Evolutionary conservation across 2,113 vertebrate genomes (phyloP).

Genomic region (Pelvicachromis taeniatus): DNA sequence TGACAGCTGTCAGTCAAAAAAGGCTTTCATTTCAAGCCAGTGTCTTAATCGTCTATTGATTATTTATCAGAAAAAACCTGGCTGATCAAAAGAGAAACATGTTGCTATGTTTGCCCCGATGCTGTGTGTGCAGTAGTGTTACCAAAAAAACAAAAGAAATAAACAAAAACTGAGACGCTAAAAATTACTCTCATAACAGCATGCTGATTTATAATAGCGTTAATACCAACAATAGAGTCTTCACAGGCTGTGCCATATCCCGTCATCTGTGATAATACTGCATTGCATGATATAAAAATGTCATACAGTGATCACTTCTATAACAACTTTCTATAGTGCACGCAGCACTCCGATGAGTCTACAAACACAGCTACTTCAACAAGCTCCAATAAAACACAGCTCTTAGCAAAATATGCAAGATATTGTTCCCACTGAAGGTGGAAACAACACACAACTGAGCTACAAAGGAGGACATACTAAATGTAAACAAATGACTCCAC

Average conservation of each 20-base stretch:
- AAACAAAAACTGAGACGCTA: neutral
- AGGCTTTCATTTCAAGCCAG: too few relatives aligned
- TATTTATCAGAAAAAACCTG: too few relatives aligned
- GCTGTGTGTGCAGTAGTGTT: neutral
- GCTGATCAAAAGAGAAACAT: too few relatives aligned
- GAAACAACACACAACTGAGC: neutral
- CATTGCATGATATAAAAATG: neutral
- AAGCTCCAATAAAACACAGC: neutral
- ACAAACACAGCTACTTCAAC: neutral
- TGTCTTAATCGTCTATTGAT: too few relatives aligned
- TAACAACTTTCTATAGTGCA: neutral
- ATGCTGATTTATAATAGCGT: neutral
- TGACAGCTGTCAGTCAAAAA: too few relatives aligned
- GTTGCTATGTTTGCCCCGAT: neutral
- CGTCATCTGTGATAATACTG: neutral
- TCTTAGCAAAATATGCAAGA: neutral
- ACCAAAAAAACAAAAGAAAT: neutral
- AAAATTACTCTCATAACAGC: neutral
- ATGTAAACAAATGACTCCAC: neutral
- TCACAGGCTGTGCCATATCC: neutral
- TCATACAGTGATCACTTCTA: neutral
- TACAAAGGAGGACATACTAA: neutral
- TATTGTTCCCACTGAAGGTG: neutral
- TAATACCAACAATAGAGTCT: neutral
- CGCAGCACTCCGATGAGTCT: fast-evolving